phyloP scores from a whole-genome alignment of 1,140 invertebrate species.

The Drosophila kurseongensis region DNA sequence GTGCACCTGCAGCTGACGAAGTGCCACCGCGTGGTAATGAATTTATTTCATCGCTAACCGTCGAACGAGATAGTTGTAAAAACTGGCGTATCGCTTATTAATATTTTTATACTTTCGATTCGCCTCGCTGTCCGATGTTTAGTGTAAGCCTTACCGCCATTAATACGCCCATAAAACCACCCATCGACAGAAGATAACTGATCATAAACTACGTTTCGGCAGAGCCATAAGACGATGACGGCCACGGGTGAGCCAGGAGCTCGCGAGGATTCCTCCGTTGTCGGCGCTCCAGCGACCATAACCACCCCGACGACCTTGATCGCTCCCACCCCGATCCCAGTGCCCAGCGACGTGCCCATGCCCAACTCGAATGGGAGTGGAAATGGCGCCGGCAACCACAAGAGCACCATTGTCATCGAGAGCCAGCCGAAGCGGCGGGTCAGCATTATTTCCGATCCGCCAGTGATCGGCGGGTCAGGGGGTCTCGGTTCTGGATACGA shows the following conservation, averaged over 20 bases:
- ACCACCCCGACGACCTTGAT: constrained; percentile 25
- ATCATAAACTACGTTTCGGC: constrained; percentile 7
- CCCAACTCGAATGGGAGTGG: constrained; percentile 53
- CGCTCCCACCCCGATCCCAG: constrained; percentile 26
- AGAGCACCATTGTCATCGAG: constrained; percentile 69
- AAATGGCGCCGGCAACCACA: constrained; percentile 49
- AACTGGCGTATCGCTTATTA: constrained; percentile 40
- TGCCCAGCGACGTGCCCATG: constrained; percentile 55
- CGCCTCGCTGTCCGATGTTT: constrained; percentile 39
- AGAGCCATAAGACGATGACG: constrained; percentile 63
- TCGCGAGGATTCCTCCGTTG: constrained; percentile 38
- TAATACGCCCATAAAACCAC: constrained; percentile 3
- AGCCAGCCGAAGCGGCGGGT: constrained; percentile 81
- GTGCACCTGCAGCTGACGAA: constrained; percentile 42
- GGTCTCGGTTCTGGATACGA: constrained; percentile 69
- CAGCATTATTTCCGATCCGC: constrained; percentile 80
- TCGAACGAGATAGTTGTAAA: constrained; percentile 80
- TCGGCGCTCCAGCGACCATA: constrained; percentile 16
- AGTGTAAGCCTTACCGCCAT: constrained; percentile 34
- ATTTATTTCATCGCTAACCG: constrained; percentile 82
- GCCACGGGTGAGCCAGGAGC: constrained; percentile 60
- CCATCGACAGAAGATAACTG: background rate
- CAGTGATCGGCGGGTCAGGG: constrained; percentile 29
- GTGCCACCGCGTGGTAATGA: constrained; percentile 65
- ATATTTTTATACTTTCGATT: constrained; percentile 34